Evolutionary conservation across 2,113 vertebrate species (phyloP).

Genomic region (Aspiorhynchus laticeps): DNA sequence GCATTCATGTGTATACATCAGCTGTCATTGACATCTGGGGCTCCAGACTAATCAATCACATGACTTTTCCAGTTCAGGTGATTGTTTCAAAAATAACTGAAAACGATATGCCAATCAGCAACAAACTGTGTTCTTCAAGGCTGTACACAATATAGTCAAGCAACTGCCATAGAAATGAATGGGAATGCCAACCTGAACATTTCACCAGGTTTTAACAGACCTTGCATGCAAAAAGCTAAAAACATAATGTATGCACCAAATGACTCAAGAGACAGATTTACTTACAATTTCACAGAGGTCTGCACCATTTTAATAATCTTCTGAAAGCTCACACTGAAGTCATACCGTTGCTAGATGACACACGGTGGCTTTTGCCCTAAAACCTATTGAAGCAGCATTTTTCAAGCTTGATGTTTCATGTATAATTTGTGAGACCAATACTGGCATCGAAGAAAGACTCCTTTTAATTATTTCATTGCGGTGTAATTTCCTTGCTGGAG

Average conservation of each 20-base stretch:
- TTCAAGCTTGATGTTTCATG: slow-evolving; percentile 59
- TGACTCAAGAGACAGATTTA: neutral
- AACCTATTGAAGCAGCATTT: slow-evolving; percentile 69
- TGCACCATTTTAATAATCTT: slow-evolving; percentile 31
- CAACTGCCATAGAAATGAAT: neutral
- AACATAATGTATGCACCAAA: neutral
- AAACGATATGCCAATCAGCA: no score
- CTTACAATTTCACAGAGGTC: slow-evolving; percentile 28
- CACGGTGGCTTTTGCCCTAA: slow-evolving; percentile 53
- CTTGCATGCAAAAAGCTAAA: neutral
- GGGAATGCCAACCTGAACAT: neutral
- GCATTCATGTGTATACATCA: no score
- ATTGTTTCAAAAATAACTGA: no score
- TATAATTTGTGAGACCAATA: slow-evolving; percentile 58
- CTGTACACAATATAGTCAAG: no score
- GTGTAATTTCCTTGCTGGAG: slow-evolving; percentile 70
- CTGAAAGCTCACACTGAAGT: slow-evolving; percentile 23
- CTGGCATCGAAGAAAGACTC: slow-evolving; percentile 72
- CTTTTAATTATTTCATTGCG: slow-evolving; percentile 77
- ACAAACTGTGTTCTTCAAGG: no score
- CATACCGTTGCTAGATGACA: slow-evolving; percentile 52
- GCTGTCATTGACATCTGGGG: no score
- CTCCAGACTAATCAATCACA: no score
- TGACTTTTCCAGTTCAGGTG: no score
- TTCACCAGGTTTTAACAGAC: neutral